These are phyloP conservation scores for Panagrolaimus sp. DNA, from an alignment of 1,140 invertebrate genomes.

Conservation along the genomic window DNA sequence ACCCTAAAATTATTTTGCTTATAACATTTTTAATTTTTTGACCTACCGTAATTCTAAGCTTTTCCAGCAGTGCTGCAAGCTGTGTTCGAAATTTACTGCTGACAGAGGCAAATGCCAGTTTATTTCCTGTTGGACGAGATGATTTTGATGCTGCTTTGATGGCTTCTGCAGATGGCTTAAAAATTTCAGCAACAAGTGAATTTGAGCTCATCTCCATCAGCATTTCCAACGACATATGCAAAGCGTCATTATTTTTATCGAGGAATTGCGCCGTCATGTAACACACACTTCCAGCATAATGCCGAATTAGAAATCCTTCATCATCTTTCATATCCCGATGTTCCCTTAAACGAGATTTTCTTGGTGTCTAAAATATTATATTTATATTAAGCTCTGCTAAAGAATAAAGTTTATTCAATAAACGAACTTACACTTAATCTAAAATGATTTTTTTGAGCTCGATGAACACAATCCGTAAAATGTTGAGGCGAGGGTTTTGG, in stretches of 20 bases:
- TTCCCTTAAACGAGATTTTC: slow-evolving; percentile 80
- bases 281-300: slow-evolving; percentile 95
- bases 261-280: slow-evolving; percentile 89
- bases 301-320: slow-evolving; percentile 88
- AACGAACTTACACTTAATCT: slow-evolving; percentile 63
- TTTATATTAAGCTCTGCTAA: too few relatives aligned
- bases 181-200: neutral
- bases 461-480: slow-evolving; percentile 85
- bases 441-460: slow-evolving; percentile 72
- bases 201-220: slow-evolving; percentile 66
- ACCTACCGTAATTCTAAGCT: slow-evolving; percentile 29
- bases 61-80: slow-evolving; percentile 19
- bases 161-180: slow-evolving; percentile 33
- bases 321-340: slow-evolving; percentile 87
- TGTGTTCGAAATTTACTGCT: slow-evolving; percentile 29
- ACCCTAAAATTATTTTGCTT: slow-evolving; percentile 14
- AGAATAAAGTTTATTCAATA: too few relatives aligned
- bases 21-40: neutral
- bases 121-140: neutral
- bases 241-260: slow-evolving; percentile 94
- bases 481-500: slow-evolving; percentile 81
- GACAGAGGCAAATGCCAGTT: slow-evolving; percentile 23
- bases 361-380: slow-evolving; percentile 66
- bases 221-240: slow-evolving; percentile 85
- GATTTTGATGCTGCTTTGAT: slow-evolving; percentile 11